Evolutionary conservation across 2,888 invertebrate species (phyloP), one percentile per base, ranked within the genome.

Genomic region (Dryococelus australis): DNA sequence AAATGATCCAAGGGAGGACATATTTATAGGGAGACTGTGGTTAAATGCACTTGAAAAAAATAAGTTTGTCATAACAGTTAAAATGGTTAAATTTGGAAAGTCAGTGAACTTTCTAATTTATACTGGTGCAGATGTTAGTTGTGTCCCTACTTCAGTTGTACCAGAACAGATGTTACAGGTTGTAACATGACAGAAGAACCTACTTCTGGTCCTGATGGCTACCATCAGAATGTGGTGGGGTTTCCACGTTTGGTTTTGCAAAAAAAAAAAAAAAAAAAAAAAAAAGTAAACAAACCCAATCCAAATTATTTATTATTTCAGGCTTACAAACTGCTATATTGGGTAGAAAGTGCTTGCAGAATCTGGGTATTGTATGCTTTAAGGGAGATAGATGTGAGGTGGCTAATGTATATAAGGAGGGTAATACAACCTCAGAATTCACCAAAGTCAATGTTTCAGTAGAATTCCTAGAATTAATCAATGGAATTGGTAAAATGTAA

Each of bases 21-120:
- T n/a, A 16, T 65, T 65, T 24, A 65, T 65, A 65, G 6, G 65
- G n/a, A 0, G 65, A 24, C 24, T 65, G n/a, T 65, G 65, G 65
- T n/a, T 65, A 65, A 65, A 65, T 65, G 20, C 65, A 65, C n/a
- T 65, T 8, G 65, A 20, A 16, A 65, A 8, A 65, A 24, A 65
- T n/a, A 65, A 65, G n/a, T 65, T 2, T 8, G 16, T 24, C 65
- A 65, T 24, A n/a, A 65, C 20, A 65, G 65, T 65, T 8, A 79
- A 83, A 87, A 78, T 27, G 8, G 86, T 78, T 81, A 53, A 80
- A 35, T 87, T 24, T 53, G 65, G 16, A 24, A 65, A n/a, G 8
- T 65, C 65, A 65, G 65, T 65, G 2, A n/a, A 65, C 65, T 65
- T 65, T 65, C 65, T 65, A n/a, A 65, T 65, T n/a, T 8, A 65